Conservation (phyloP, 1,140 invertebrate species). For the Magallana ariakensis region DNA sequence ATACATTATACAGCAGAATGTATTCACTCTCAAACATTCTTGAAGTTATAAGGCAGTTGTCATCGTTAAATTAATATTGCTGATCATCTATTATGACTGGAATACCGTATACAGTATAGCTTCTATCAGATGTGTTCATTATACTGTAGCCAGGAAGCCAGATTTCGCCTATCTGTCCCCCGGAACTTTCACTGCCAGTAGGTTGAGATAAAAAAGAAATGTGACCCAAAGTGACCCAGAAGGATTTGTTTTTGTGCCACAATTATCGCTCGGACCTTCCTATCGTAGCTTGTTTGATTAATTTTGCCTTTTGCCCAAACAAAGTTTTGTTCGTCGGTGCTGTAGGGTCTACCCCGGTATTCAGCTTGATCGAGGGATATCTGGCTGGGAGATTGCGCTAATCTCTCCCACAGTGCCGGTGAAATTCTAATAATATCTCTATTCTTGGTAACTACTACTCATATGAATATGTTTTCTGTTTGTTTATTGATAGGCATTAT, state of each 20-base stretch:
- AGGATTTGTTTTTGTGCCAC: background rate
- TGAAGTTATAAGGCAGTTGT: too few relatives aligned
- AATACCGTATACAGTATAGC: too few relatives aligned
- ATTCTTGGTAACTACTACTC: constrained; percentile 20
- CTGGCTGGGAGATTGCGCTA: background rate
- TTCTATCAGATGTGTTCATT: too few relatives aligned
- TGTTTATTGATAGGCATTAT: constrained; percentile 18
- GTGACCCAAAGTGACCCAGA: background rate
- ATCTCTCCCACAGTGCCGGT: constrained; percentile 20
- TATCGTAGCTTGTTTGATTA: background rate
- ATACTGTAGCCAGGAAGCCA: too few relatives aligned
- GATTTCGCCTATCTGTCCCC: too few relatives aligned
- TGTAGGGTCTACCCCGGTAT: background rate
- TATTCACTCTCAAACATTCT: too few relatives aligned
- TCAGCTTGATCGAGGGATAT: background rate
- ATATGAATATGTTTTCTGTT: constrained; percentile 11
- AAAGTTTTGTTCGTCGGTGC: constrained; percentile 2
- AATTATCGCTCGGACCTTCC: constrained; percentile 4
- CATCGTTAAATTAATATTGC: too few relatives aligned
- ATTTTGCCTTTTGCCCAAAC: background rate
- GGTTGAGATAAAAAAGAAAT: background rate
- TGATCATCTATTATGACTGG: too few relatives aligned
- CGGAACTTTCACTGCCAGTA: too few relatives aligned
- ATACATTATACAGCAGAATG: too few relatives aligned
- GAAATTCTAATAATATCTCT: constrained; percentile 17